Conservation (phyloP, 37 sponge, comb jelly and placozoan genomes). For the Halichondria panicea region DNA sequence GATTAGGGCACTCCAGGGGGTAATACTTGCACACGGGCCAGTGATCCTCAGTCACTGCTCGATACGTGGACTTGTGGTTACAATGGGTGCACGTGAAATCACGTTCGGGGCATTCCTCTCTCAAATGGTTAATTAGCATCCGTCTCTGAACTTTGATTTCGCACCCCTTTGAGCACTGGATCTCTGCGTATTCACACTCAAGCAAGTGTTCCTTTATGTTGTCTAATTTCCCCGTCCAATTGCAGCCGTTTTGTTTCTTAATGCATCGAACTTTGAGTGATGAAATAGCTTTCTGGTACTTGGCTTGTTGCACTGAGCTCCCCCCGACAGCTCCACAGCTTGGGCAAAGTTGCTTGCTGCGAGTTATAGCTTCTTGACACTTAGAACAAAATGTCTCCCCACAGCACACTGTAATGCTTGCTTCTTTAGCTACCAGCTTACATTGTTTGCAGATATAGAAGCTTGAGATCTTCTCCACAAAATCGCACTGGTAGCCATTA, state of each 20-base stretch:
- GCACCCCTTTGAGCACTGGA: constrained; percentile 24
- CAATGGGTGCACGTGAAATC: constrained; percentile 26
- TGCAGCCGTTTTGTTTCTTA: constrained; percentile 26
- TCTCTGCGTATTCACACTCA: constrained; percentile 23
- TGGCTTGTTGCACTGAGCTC: background rate
- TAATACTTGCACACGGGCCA: constrained; percentile 15
- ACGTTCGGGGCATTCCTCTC: constrained; percentile 15
- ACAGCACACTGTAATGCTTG: constrained; percentile 17
- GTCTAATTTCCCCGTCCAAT: constrained; percentile 24
- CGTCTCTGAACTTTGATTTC: background rate
- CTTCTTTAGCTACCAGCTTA: background rate
- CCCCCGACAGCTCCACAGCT: background rate
- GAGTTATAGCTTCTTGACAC: background rate
- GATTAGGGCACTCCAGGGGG: constrained; percentile 31
- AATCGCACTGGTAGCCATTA: constrained; percentile 23
- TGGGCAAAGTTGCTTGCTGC: constrained; percentile 16
- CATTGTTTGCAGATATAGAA: background rate
- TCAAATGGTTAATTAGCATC: constrained; percentile 1
- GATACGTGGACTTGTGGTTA: constrained; percentile 14
- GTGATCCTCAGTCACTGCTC: constrained; percentile 8
- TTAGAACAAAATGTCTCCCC: constrained; percentile 18
- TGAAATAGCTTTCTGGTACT: background rate
- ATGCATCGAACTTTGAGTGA: constrained; percentile 20
- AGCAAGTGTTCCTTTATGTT: constrained; percentile 10
- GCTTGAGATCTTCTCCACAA: background rate